These are phyloP conservation scores for Vidua chalybeata DNA, from an alignment of 2,113 vertebrate species.

Conservation along the genomic window DNA sequence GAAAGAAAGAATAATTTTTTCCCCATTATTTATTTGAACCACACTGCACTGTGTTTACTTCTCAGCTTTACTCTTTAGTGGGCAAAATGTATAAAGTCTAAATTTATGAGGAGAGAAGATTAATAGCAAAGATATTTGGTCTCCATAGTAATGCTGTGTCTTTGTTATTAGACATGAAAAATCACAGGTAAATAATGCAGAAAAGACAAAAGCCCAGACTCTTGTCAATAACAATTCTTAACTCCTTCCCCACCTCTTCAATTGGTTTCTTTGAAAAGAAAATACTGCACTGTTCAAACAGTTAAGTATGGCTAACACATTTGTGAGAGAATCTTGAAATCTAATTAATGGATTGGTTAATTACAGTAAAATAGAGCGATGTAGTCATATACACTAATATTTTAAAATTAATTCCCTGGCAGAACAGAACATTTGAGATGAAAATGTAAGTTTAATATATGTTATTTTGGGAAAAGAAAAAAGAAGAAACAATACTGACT, in stretches of 20 bases:
- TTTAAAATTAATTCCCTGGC: not conserved
- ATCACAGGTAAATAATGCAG: not conserved
- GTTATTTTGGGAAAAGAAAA: not conserved
- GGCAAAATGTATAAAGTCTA: not conserved
- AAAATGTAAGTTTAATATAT: not conserved
- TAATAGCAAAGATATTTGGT: conserved; percentile 32
- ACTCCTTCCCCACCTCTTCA: fast-evolving
- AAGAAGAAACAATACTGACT: not conserved
- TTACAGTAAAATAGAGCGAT: not conserved
- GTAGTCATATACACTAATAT: not conserved
- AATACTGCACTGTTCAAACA: not conserved
- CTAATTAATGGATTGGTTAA: not conserved
- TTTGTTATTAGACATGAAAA: not conserved
- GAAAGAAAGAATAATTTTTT: conserved; percentile 2
- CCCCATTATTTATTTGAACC: conserved; percentile 4
- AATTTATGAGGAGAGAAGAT: not conserved
- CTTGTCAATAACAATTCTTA: not conserved
- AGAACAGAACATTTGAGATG: not conserved
- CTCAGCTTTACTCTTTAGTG: not conserved
- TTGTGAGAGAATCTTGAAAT: not conserved
- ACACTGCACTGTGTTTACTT: not conserved
- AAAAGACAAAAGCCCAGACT: not conserved
- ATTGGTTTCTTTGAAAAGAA: not conserved
- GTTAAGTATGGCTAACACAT: not conserved
- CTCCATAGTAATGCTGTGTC: not conserved